phyloP scores from a whole-genome alignment of 2,797 vertebrate species.

The Acipenser oxyrinchus region DNA sequence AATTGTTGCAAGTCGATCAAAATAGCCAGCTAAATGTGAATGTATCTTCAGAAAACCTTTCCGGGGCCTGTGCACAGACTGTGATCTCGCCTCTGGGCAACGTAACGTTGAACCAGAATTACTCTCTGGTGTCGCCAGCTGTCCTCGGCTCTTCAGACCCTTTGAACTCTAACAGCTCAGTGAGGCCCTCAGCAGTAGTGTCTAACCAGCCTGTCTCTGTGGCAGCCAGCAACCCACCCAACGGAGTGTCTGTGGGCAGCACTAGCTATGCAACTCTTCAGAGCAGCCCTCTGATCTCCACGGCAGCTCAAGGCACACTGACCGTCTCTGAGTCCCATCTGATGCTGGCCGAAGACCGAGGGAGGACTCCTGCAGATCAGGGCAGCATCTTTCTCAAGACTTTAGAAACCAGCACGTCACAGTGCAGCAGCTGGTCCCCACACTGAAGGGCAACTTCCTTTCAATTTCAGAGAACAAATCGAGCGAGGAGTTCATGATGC shows the following conservation, averaged over 20 bases:
- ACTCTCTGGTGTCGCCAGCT: slow-evolving; percentile 59
- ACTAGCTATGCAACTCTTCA: slow-evolving; percentile 68
- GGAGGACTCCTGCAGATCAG: slow-evolving; percentile 46
- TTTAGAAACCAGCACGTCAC: slow-evolving; percentile 69
- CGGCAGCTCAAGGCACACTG: slow-evolving; percentile 72
- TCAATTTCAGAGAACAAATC: slow-evolving; percentile 70
- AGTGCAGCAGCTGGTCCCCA: slow-evolving; percentile 64
- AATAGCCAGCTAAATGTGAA: slow-evolving; percentile 68
- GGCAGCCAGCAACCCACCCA: slow-evolving; percentile 63
- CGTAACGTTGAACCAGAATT: slow-evolving; percentile 56
- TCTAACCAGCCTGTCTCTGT: slow-evolving; percentile 61
- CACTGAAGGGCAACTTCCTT: slow-evolving; percentile 77
- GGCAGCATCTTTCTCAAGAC: slow-evolving; percentile 64
- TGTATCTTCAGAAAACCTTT: slow-evolving; percentile 56
- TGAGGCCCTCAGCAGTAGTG: slow-evolving; percentile 25
- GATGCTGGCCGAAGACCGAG: slow-evolving; percentile 44
- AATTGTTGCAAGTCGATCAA: slow-evolving; percentile 78
- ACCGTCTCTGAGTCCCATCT: slow-evolving; percentile 66
- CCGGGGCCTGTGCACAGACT: slow-evolving; percentile 29
- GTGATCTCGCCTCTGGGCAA: slow-evolving; percentile 57
- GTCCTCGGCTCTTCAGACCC: slow-evolving; percentile 55
- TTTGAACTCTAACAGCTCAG: slow-evolving; percentile 52
- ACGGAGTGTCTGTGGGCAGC: slow-evolving; percentile 71
- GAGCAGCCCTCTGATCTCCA: slow-evolving; percentile 77
- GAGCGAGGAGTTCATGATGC: slow-evolving; percentile 54